Percentiles rank a stretch among this genome's conserved stretches.
Evolutionary conservation across 2,888 invertebrate genomes (phyloP).

Genomic region (Lapara coniferarum): DNA sequence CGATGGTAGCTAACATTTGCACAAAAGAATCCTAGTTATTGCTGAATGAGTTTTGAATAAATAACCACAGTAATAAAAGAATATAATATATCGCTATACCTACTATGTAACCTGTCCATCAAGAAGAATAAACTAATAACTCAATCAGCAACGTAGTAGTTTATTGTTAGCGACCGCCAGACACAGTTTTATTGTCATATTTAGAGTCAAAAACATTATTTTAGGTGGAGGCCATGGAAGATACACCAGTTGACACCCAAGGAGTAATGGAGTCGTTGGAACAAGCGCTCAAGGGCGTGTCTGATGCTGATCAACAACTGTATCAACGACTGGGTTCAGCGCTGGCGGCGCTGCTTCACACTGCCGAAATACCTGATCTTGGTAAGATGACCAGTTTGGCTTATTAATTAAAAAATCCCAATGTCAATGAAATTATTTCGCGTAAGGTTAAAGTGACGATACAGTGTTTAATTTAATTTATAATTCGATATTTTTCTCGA

Average conservation of each 20-base stretch:
- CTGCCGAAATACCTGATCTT: conserved; percentile 51
- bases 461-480: no score
- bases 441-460: not conserved
- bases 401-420: not conserved
- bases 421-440: not conserved
- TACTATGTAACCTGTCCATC: no score
- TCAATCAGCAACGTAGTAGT: no score
- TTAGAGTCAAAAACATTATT: not conserved
- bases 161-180: no score
- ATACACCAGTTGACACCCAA: conserved; percentile 42
- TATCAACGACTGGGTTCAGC: conserved; percentile 61
- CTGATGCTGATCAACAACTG: conserved; percentile 49
- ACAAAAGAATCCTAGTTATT: no score
- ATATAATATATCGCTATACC: no score
- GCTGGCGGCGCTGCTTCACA: conserved; percentile 64
- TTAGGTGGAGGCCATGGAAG: conserved; percentile 66
- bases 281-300: conserved; percentile 56
- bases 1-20: no score
- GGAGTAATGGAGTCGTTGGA: conserved; percentile 61
- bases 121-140: no score
- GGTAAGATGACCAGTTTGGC: conserved; percentile 42
- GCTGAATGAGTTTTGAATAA: no score
- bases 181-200: no score
- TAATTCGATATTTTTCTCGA: no score
- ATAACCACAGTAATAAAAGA: no score